Evolutionary conservation across 2,888 invertebrate genomes (phyloP), one percentile per base, ranked within the genome.

Genomic region (Melanostoma mellinum): DNA sequence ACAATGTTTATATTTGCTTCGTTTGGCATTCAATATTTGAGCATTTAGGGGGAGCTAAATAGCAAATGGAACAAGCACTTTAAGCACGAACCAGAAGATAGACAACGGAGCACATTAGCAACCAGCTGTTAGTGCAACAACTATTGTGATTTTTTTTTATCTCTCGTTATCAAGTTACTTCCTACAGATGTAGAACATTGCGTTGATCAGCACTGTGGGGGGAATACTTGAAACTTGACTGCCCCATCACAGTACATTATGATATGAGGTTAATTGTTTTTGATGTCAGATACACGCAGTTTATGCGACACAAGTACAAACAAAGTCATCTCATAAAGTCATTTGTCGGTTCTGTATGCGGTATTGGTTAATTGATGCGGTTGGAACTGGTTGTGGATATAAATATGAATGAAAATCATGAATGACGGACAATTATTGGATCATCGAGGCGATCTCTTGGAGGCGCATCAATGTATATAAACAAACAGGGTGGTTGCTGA

Each of bases 261-360:
- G 73, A 73, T 82, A 82, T 82, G 77, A 82, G 82, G 82, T 82
- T 82, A 82, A 82, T 82, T 82, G 78, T 73, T 82, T 82, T 78
- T 74, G 74, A 82, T 82, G 82, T 74, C 68, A 65, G 52, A 77
- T 77, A 78, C 72, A 69, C 44, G 68, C 68, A 46, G 55, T 56
- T 68, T 73, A 58, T 69, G 77, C 20, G 30, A 63, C 38, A 73
- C 81, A 73, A 74, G 56, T 44, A 35, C 61, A 40, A 60, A 75
- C 52, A 65, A 42, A 60, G 56, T 50, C 76, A 61, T 61, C 36
- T 33, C 20, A 20, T 20, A 20, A 20, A 20, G 20, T 20, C 20
- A 20, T 20, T 20, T 20, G 20, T 20, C 20, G 20, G 20, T 20
- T 20, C 20, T 20, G 20, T 20, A 20, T 20, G 20, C 20, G 20